Conservation (phyloP, 1,140 invertebrate genomes). For the Aphaenogaster rudis region DNA sequence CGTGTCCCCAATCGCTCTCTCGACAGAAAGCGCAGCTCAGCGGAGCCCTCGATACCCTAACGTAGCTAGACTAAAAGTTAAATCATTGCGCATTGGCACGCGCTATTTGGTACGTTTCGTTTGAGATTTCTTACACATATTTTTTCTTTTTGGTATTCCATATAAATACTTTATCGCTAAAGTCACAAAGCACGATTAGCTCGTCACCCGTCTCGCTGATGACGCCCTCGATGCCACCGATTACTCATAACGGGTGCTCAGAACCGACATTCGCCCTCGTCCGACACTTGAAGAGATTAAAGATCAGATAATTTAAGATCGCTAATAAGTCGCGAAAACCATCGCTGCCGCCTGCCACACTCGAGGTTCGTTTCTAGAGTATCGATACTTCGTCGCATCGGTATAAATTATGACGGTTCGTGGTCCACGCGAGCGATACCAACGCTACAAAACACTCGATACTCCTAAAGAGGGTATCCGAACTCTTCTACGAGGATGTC, state of each 20-base stretch:
- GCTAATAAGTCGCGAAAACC: background rate
- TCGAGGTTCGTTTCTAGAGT: background rate
- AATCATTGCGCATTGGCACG: constrained; percentile 80
- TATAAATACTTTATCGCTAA: constrained; percentile 64
- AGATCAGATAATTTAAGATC: background rate
- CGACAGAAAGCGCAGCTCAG: constrained; percentile 40
- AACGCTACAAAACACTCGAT: constrained; percentile 14
- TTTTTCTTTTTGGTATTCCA: constrained; percentile 52
- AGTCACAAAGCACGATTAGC: constrained; percentile 19
- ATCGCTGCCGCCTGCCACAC: background rate
- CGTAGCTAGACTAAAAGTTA: constrained; percentile 75
- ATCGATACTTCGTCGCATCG: background rate
- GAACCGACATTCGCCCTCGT: background rate
- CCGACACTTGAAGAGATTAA: constrained; percentile 3
- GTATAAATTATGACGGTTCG: constrained; percentile 1
- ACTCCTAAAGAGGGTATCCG: background rate
- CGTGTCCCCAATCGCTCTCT: constrained; percentile 1
- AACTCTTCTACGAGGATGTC: background rate
- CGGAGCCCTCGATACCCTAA: constrained; percentile 37
- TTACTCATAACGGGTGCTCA: background rate
- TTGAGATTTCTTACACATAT: constrained; percentile 58
- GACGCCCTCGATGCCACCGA: constrained; percentile 33
- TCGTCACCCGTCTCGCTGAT: constrained; percentile 17
- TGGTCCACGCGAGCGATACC: background rate
- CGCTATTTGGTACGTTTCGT: constrained; percentile 78